A percentile compares a stretch with the other conserved stretches of the same genome.
phyloP scores from a whole-genome alignment of 2,113 vertebrate species.

The Tupaia tana region DNA sequence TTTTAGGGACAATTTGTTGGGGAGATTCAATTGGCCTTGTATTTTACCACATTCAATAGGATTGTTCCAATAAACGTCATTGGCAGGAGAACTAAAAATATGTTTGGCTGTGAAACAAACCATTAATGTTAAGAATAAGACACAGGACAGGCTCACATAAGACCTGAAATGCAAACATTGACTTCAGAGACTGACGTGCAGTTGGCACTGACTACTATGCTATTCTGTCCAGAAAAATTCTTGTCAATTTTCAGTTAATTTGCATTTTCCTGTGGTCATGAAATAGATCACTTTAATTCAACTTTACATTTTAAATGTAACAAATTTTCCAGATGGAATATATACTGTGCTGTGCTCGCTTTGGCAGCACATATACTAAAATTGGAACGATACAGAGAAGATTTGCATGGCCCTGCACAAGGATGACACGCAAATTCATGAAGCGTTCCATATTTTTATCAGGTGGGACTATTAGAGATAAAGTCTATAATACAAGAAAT shows the following conservation, averaged over 20 bases:
- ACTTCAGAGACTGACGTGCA: accelerated
- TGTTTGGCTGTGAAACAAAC: neutral
- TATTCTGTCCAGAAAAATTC: neutral
- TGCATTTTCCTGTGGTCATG: neutral
- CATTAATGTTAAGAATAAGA: neutral
- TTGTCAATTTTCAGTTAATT: neutral
- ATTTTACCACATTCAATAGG: neutral
- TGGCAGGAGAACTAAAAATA: neutral
- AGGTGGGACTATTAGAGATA: too few relatives aligned
- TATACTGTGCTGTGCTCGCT: neutral
- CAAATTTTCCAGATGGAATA: neutral
- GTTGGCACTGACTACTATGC: accelerated
- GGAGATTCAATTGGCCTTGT: neutral
- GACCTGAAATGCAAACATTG: neutral
- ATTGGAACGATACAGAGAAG: too few relatives aligned
- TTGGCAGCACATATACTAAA: too few relatives aligned
- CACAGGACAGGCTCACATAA: neutral
- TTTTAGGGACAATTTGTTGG: neutral
- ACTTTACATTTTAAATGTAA: neutral
- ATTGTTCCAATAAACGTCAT: neutral
- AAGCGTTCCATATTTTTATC: too few relatives aligned
- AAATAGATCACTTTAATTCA: neutral
- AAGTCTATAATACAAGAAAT: too few relatives aligned
- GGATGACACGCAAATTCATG: too few relatives aligned
- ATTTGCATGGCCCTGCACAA: too few relatives aligned